These are phyloP conservation scores for Aporophyla lueneburgensis DNA, from an alignment of 2,888 invertebrate species.

Conservation along the genomic window DNA sequence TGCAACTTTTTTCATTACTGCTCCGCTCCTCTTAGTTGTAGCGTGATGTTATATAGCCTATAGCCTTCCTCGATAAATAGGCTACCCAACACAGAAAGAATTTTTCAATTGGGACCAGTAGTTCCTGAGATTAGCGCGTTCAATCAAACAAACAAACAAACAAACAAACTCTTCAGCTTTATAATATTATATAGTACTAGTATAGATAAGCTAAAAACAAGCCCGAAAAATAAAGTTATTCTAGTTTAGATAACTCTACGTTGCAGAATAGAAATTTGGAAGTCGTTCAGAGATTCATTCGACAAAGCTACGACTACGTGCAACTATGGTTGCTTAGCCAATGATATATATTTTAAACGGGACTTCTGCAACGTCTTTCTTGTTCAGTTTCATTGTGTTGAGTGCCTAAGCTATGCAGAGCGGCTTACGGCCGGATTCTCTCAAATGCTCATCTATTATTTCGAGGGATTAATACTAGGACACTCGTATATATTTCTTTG, in stretches of 20 bases:
- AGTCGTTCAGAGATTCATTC: neutral
- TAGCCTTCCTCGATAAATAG: no score
- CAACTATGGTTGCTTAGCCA: neutral
- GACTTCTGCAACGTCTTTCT: conserved; percentile 6
- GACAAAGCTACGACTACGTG: neutral
- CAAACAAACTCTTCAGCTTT: no score
- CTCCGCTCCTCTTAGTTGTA: no score
- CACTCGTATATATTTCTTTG: neutral
- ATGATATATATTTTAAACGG: no score
- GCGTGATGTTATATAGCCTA: no score
- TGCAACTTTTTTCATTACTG: no score
- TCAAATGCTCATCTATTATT: conserved; percentile 35
- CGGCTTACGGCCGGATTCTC: conserved; percentile 16
- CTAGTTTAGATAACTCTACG: neutral
- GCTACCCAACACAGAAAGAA: no score
- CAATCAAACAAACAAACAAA: no score
- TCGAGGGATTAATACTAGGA: conserved; percentile 9
- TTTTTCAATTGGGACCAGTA: no score
- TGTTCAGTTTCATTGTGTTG: conserved; percentile 36
- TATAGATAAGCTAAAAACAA: neutral
- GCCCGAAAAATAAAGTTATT: neutral
- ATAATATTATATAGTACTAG: no score
- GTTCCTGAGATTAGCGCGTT: no score
- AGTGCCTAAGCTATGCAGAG: conserved; percentile 36
- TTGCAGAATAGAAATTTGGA: neutral